Base-by-base conservation (phyloP, 2,888 invertebrate genomes). In the Calameuta pallipes region DNA sequence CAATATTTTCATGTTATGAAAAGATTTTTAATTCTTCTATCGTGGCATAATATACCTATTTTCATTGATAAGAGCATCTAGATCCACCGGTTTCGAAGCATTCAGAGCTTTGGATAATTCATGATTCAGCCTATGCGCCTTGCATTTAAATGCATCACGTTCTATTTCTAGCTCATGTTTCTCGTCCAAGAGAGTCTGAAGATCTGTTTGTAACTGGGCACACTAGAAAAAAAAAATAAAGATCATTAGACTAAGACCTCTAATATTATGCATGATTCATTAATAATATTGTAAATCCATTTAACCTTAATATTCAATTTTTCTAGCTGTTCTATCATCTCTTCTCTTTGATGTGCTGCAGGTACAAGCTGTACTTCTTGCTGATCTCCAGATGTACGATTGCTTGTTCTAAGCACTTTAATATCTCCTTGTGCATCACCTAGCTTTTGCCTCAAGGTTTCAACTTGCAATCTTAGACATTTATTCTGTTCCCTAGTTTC, bases 161-260 rank as follows among this genome's bases (percentile, higher is more conserved):
- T 97, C 97, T 9, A 94, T 95, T 31, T 95, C 94, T 56, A 96
- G 91, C 88, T 97, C 97, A 87, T 97, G 97, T 88, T 97, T 97
- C 89, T 97, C 97, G 90, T 97, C 97, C 73, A 97, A 91, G 37
- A 96, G 94, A 11, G 95, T 94, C 89, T 96, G 94, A 56, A 97
- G 93, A 91, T 97, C 97, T 74, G 94, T 92, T 86, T 96, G 95
- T 75, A 97, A 91, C 91, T 96, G 96, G 83, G 94, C 93, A 89
- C 94, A 96, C 95, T 96, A 88, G 33, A 33, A 33, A 71, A 90
- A 69, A 70, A 75, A 30, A 33, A 74, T 41, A 15, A 30, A 37
- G 30, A 75, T 36, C 1, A 74, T 33, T 68, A 34, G 23, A 31
- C 37, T 15, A 30, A 36, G 69, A 35, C 1, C 30, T 36, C 23